Evolutionary conservation across 2,113 vertebrate genomes (phyloP).

Genomic region (Jaculus jaculus): DNA sequence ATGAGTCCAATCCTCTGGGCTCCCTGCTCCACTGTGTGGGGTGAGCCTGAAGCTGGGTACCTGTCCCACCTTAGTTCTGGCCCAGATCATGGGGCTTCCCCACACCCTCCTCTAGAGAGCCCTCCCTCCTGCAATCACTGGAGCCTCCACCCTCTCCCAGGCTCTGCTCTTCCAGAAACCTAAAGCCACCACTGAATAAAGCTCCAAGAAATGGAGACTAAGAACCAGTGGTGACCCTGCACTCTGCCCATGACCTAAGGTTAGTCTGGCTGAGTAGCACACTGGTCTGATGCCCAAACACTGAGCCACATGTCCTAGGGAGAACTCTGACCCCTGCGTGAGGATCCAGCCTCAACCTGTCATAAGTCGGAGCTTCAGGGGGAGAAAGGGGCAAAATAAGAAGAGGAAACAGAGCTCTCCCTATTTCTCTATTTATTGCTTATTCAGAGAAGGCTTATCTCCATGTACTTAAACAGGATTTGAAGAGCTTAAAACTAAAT

Average conservation of each 20-base stretch:
- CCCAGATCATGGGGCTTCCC: neutral
- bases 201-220: neutral
- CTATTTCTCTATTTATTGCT: slow-evolving; percentile 69
- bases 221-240: neutral
- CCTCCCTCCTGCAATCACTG: no score
- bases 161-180: neutral
- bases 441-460: slow-evolving; percentile 68
- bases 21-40: neutral
- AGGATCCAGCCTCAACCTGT: neutral
- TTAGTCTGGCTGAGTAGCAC: neutral
- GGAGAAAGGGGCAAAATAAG: neutral
- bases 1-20: accelerated
- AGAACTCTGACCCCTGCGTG: neutral
- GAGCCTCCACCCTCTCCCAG: accelerated
- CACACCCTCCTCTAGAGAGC: neutral
- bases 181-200: neutral
- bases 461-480: slow-evolving; percentile 76
- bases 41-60: neutral
- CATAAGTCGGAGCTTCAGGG: neutral
- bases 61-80: neutral
- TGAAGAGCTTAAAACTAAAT: slow-evolving; percentile 77
- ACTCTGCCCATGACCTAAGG: neutral
- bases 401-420: neutral
- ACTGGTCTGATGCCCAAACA: neutral
- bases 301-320: neutral